Conservation (phyloP, 2,888 invertebrate species). For the Chrysolina haemoptera region DNA sequence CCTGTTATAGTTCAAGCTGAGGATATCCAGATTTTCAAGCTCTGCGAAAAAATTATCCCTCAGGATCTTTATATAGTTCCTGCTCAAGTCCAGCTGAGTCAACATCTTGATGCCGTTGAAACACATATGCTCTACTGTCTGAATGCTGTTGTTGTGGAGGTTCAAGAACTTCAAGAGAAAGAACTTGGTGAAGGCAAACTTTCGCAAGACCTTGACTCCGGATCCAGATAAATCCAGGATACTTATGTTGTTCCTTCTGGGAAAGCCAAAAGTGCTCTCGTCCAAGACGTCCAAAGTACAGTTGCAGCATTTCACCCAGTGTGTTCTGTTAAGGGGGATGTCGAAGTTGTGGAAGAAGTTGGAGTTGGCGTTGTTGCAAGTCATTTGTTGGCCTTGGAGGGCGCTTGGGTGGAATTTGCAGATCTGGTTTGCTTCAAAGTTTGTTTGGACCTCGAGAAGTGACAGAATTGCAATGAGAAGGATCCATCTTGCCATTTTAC, state of each 20-base stretch:
- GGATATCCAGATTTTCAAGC: slow-evolving; percentile 64
- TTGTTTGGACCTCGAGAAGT: slow-evolving; percentile 49
- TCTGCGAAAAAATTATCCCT: slow-evolving; percentile 65
- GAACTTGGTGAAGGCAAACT: slow-evolving; percentile 61
- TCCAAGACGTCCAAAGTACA: slow-evolving; percentile 63
- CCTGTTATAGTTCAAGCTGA: slow-evolving; percentile 65
- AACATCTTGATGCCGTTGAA: slow-evolving; percentile 65
- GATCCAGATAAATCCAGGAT: slow-evolving; percentile 61
- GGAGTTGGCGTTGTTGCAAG: slow-evolving; percentile 62
- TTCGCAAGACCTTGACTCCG: slow-evolving; percentile 58
- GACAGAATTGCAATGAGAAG: slow-evolving; percentile 51
- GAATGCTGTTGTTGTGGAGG: slow-evolving; percentile 65
- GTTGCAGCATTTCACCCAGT: slow-evolving; percentile 64
- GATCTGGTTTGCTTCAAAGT: slow-evolving; percentile 51
- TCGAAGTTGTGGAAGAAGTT: slow-evolving; percentile 62
- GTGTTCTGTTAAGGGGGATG: slow-evolving; percentile 60
- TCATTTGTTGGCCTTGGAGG: slow-evolving; percentile 61
- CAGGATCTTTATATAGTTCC: slow-evolving; percentile 62
- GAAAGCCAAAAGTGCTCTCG: slow-evolving; percentile 63
- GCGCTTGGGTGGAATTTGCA: slow-evolving; percentile 58
- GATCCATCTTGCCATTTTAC: slow-evolving; percentile 64
- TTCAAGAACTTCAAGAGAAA: slow-evolving; percentile 64
- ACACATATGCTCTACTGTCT: slow-evolving; percentile 64
- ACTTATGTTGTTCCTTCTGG: slow-evolving; percentile 61
- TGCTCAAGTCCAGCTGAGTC: slow-evolving; percentile 63